These are phyloP conservation scores for Platycercus adscitus DNA, from an alignment of 2,113 vertebrate species.

Conservation along the genomic window DNA sequence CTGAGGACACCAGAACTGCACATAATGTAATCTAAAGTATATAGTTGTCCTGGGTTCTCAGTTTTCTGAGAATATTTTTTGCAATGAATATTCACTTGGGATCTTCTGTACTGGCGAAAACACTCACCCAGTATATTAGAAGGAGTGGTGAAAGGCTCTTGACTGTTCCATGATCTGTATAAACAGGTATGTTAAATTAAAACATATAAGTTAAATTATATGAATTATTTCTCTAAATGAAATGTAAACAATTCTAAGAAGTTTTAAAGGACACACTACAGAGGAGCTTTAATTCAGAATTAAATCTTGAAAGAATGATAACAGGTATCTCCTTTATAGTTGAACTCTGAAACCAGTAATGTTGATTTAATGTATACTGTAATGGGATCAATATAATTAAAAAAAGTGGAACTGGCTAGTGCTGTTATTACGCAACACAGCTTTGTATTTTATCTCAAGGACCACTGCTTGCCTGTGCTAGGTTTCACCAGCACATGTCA, in stretches of 20 bases:
- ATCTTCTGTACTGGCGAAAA: not conserved
- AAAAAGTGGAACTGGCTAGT: not conserved
- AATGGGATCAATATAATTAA: not conserved
- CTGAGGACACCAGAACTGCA: not conserved
- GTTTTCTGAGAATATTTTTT: not conserved
- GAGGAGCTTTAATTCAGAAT: not conserved
- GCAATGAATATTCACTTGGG: not conserved
- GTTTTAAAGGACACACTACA: not conserved
- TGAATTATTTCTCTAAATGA: not conserved
- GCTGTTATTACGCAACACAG: not conserved
- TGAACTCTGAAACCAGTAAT: not conserved
- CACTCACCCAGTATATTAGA: not conserved
- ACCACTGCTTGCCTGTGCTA: not conserved
- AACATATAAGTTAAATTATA: not conserved
- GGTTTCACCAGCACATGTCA: not conserved
- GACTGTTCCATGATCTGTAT: not conserved
- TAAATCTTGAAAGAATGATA: not conserved
- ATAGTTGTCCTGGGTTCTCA: not conserved
- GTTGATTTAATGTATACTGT: not conserved
- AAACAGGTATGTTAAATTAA: not conserved
- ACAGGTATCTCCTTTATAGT: not conserved
- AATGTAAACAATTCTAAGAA: not conserved
- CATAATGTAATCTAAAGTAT: not conserved
- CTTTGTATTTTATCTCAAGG: not conserved
- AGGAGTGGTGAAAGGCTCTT: not conserved